These are phyloP conservation scores for Argyra leucocephala DNA, from an alignment of 2,888 invertebrate species.

Conservation along the genomic window DNA sequence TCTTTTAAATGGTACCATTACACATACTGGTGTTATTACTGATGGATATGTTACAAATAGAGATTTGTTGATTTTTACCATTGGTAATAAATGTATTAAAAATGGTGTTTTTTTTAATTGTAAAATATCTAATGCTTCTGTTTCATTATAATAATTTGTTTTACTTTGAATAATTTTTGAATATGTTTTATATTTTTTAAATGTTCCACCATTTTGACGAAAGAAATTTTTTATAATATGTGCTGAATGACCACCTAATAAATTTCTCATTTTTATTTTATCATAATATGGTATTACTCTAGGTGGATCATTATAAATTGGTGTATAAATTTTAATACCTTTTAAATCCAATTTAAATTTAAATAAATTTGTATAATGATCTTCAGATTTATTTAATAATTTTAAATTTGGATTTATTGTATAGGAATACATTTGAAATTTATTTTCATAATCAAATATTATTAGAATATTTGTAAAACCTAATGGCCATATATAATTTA, in stretches of 20 bases:
- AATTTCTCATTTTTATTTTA: not conserved
- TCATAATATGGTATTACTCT: not conserved
- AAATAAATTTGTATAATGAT: not conserved
- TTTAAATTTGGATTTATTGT: not conserved
- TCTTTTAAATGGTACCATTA: slow-evolving; percentile 13
- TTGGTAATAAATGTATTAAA: not conserved
- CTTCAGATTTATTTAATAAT: not conserved
- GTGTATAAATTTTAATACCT: not conserved
- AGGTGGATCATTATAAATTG: not conserved
- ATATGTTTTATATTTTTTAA: not conserved
- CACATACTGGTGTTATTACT: slow-evolving; percentile 11
- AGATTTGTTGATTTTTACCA: not conserved
- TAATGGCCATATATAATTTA: not conserved
- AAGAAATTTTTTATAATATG: not conserved
- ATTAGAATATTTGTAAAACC: not conserved
- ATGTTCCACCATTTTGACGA: not conserved
- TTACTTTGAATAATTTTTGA: not conserved
- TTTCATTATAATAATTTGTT: not conserved
- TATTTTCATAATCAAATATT: not conserved
- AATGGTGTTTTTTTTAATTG: not conserved
- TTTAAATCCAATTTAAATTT: not conserved
- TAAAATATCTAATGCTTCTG: not conserved
- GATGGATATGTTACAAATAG: slow-evolving; percentile 5
- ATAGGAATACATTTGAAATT: not conserved
- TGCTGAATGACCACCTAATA: not conserved